Conservation (phyloP, 1,140 invertebrate genomes). For the Hyles vespertilio region DNA sequence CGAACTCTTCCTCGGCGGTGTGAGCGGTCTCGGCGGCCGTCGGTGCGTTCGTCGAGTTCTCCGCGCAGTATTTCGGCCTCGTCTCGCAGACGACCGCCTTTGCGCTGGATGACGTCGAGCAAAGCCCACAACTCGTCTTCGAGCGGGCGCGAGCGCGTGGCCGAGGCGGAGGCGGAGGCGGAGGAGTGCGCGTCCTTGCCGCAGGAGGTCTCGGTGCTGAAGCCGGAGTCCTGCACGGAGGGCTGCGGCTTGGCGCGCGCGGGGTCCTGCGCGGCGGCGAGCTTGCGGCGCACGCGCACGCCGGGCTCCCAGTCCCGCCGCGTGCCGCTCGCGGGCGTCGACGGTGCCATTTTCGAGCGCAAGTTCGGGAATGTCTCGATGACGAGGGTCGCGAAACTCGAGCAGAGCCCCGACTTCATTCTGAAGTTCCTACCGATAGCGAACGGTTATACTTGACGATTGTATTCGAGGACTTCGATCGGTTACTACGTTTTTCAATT, state of each 20-base stretch:
- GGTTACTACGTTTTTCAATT: too few species aligned
- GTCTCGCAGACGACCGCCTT: slow-evolving; percentile 84
- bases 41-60: slow-evolving; percentile 64
- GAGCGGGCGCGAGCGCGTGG: slow-evolving; percentile 51
- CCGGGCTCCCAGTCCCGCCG: slow-evolving; percentile 85
- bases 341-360: slow-evolving; percentile 83
- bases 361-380: slow-evolving; percentile 94
- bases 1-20: slow-evolving; percentile 71
- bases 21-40: slow-evolving; percentile 55
- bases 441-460: background rate
- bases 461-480: too few species aligned
- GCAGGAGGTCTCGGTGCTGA: slow-evolving; percentile 88
- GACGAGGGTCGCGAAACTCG: slow-evolving; percentile 92
- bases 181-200: slow-evolving; percentile 84
- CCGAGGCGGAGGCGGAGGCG: slow-evolving; percentile 63
- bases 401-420: slow-evolving; percentile 92
- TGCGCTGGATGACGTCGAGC: slow-evolving; percentile 88
- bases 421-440: slow-evolving; percentile 83
- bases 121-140: slow-evolving; percentile 91
- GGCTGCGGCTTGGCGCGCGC: slow-evolving; percentile 79
- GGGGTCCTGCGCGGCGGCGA: slow-evolving; percentile 77
- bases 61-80: slow-evolving; percentile 76
- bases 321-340: slow-evolving; percentile 64
- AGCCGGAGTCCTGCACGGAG: slow-evolving; percentile 89
- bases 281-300: slow-evolving; percentile 83